These are phyloP conservation scores for Rhinolophus sinicus DNA, from an alignment of 2,113 vertebrate genomes.

Conservation along the genomic window DNA sequence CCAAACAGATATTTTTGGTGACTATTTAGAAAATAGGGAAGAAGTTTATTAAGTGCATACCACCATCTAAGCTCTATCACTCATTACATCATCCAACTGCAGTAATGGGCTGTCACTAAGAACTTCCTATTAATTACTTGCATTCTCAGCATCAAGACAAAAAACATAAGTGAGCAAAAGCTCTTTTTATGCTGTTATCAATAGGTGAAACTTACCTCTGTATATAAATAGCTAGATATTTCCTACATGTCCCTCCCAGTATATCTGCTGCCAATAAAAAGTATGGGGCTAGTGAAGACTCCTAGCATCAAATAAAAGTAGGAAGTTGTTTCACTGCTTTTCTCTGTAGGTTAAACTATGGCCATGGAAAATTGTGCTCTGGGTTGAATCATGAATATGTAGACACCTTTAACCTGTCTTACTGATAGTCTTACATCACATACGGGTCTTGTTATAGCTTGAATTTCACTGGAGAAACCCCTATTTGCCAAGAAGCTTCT, in stretches of 20 bases:
- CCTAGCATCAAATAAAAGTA: slow-evolving; percentile 27
- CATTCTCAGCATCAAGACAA: slow-evolving; percentile 35
- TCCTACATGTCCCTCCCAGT: not conserved
- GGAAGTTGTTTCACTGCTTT: slow-evolving; percentile 24
- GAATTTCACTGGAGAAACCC: not conserved
- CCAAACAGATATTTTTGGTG: slow-evolving; percentile 53
- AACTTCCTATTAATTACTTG: slow-evolving; percentile 24
- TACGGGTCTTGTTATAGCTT: slow-evolving; percentile 21
- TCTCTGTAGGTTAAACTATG: slow-evolving; percentile 14
- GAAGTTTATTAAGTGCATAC: not conserved
- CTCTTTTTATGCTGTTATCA: slow-evolving; percentile 21
- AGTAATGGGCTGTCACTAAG: slow-evolving; percentile 21
- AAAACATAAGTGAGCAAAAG: slow-evolving; percentile 24
- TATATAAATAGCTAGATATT: slow-evolving; percentile 34
- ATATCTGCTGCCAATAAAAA: slow-evolving; percentile 47
- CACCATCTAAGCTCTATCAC: not conserved
- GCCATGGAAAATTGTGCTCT: slow-evolving; percentile 40
- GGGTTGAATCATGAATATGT: not conserved
- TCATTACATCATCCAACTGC: slow-evolving; percentile 15
- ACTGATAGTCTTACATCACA: slow-evolving; percentile 15
- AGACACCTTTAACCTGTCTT: slow-evolving; percentile 42
- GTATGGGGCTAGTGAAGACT: slow-evolving; percentile 13
- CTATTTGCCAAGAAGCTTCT: not conserved
- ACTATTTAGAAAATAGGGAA: slow-evolving; percentile 41
- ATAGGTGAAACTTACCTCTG: not conserved